Evolutionary conservation across 2,888 invertebrate species (phyloP), one percentile per base, ranked within the genome.

Genomic region (Kuschelorhynchus macadamiae): DNA sequence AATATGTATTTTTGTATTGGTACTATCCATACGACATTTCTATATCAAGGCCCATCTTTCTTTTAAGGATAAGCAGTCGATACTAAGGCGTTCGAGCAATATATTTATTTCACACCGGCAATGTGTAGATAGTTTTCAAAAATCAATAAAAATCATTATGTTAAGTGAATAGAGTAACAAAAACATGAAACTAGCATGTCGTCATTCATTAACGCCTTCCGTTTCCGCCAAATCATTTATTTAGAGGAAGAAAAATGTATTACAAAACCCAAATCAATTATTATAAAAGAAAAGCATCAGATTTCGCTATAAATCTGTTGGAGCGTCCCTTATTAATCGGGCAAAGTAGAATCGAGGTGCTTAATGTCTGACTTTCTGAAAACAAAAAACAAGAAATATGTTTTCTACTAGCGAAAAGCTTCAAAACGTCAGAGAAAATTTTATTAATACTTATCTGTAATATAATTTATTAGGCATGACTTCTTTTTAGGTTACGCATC

Each of bases 321-420:
- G 70, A 74, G 75, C 74, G 75, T 77, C 76, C 76, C 76, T 77
- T 77, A 78, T 77, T 77, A 77, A 77, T 76, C 76, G 75, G 74
- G 74, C 72, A 75, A 76, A 77, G 76, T 77, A 74, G 76, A 65
- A 74, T 68, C 71, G 72, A 64, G 71, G 71, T 62, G 59, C 74
- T 62, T 77, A 78, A 78, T 78, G 78, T 75, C 76, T 71, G 76
- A 75, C 20, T 59, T 47, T 32, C 36, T 36, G 36, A n/a, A 18
- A 21, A 18, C 12, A 25, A 25, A 12, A 36, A 25, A 21, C n/a
- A 9, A 21, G 21, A 47, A 47, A 47, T 47, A 47, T 47, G 25
- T 47, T 47, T 21, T n/a, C 25, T 21, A 18, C 11, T 17, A 46
- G 21, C 14, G 18, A 46, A 46, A 18, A 18, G 14, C 17, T n/a